Conservation (phyloP, 2,113 vertebrate species). For the Daboia siamensis region DNA sequence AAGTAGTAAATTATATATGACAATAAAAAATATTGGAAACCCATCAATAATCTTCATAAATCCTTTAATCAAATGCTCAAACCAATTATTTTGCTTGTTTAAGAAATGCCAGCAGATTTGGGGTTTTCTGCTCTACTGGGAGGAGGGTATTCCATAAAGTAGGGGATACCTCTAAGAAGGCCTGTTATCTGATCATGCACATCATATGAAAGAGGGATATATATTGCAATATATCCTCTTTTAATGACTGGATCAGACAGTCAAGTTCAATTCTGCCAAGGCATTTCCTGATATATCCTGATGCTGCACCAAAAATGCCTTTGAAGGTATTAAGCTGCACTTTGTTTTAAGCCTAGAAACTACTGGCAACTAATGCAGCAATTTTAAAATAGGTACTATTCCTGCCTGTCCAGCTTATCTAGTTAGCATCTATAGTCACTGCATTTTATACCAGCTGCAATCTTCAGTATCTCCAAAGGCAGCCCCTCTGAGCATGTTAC, state of each 20-base stretch:
- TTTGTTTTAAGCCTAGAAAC: background rate
- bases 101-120: background rate
- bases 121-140: background rate
- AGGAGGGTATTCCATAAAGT: background rate
- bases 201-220: background rate
- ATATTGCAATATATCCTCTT: background rate
- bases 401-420: background rate
- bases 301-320: background rate
- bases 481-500: background rate
- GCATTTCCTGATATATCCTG: background rate
- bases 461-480: background rate
- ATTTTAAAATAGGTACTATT: background rate
- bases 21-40: background rate
- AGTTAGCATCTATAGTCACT: background rate
- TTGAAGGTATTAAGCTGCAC: background rate
- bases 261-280: background rate
- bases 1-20: background rate
- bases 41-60: background rate
- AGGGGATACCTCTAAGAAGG: background rate
- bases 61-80: background rate
- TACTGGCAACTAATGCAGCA: background rate
- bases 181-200: background rate
- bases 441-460: background rate
- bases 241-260: background rate
- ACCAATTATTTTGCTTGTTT: background rate